phyloP scores from a whole-genome alignment of 30 jellyfish, hydroid and myxozoan species.

The Pelagia noctiluca region DNA sequence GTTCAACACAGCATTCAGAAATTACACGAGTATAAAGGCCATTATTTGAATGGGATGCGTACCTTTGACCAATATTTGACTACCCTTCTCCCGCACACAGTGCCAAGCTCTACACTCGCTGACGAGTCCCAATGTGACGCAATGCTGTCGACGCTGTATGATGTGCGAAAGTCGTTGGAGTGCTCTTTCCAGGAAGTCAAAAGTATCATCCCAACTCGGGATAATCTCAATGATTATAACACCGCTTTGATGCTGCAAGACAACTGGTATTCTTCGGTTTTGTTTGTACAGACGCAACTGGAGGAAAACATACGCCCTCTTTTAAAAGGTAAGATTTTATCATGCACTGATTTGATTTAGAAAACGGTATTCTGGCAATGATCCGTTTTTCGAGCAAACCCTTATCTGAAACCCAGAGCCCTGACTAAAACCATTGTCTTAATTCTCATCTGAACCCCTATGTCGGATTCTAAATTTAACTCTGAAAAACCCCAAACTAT shows the following conservation, averaged over 20 bases:
- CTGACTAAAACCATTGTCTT: no score
- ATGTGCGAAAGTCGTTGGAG: not conserved
- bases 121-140: not conserved
- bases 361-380: not conserved
- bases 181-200: not conserved
- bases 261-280: not conserved
- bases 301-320: not conserved
- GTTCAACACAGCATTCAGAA: not conserved
- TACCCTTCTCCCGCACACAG: not conserved
- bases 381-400: no score
- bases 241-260: not conserved
- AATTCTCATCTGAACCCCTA: no score
- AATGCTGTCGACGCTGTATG: not conserved
- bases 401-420: no score
- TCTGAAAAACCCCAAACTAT: no score
- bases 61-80: no score
- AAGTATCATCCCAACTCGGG: not conserved
- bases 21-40: not conserved
- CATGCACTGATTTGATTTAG: not conserved
- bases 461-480: no score
- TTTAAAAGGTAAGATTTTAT: not conserved
- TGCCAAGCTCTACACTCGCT: not conserved
- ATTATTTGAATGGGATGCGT: not conserved
- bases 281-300: not conserved
- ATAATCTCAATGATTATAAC: not conserved